Evolutionary conservation across 1,140 invertebrate species (phyloP).

Genomic region (Venturia canescens): DNA sequence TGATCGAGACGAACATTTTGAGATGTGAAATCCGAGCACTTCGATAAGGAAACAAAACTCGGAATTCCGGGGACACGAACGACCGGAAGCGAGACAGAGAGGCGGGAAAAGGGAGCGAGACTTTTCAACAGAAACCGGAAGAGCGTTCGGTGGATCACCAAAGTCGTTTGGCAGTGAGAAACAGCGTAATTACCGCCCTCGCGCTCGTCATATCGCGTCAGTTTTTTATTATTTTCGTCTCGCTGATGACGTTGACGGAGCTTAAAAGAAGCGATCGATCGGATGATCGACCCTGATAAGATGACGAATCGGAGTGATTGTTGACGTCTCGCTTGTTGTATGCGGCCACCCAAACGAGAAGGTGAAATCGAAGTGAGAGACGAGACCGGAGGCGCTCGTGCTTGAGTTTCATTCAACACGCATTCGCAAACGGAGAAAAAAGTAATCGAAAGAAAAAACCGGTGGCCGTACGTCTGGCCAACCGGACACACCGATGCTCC

Average conservation of each 20-base stretch:
- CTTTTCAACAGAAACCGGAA: neutral
- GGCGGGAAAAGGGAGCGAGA: too few species aligned
- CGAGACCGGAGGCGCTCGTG: neutral
- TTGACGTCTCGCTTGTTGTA: neutral
- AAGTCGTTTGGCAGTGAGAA: neutral
- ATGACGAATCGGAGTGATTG: conserved; percentile 3
- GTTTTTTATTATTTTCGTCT: neutral
- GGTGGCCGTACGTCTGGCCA: too few species aligned
- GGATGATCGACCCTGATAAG: neutral
- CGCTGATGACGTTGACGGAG: neutral
- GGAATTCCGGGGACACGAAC: too few species aligned
- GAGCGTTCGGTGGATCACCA: neutral
- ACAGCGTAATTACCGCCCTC: neutral
- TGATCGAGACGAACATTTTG: too few species aligned
- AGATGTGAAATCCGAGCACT: too few species aligned
- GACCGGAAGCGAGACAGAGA: too few species aligned
- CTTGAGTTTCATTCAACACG: neutral
- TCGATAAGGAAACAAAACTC: too few species aligned
- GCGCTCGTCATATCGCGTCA: neutral
- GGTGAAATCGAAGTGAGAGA: neutral
- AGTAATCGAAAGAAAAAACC: too few species aligned
- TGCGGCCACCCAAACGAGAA: neutral
- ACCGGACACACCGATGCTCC: too few species aligned
- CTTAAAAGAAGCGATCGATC: neutral
- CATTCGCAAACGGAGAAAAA: too few species aligned